Evolutionary conservation across 2,888 invertebrate species (phyloP), one percentile per base, ranked within the genome.

Genomic region (Ornithoptera alexandrae): DNA sequence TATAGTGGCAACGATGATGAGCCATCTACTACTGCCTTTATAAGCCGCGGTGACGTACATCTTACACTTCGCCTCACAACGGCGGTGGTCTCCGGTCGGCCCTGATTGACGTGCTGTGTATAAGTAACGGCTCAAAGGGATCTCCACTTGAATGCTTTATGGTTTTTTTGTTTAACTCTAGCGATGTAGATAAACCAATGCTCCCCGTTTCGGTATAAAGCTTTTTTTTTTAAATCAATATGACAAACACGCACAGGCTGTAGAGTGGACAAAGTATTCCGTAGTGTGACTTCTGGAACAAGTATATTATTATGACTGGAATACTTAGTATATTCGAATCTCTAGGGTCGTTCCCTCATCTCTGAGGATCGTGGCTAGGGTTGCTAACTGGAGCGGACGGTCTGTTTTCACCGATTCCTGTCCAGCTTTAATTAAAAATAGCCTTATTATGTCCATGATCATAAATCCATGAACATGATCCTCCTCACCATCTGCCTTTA

Each of bases 41-140:
- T 18, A n/a, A 53, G 53, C 7, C 53, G 53, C 53, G n/a, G n/a
- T 58, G 68, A 73, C 67, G 68, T 69, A 62, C 66, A 42, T 39
- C 59, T 46, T 2, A 66, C 46, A 24, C 57, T 70, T 68, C 46
- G 58, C 22, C 20, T 20, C n/a, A n/a, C 57, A 17, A 39, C 22
- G 42, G 50, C 39, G 73, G 73, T 73, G 73, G 73, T 73, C 73
- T 63, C 58, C 59, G 70, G 58, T 46, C 63, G 64, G 65, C 50
- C 58, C 53, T 70, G 73, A 73, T 73, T 72, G 68, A 68, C 67
- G 62, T 39, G 65, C 42, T 18, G 46, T 5, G 62, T 62, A 58
- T 62, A 46, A 61, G 67, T 60, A 22, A 15, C 62, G 62, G 58
- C 46, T 68, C 42, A 58, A 12, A 62, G 46, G 15, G 42, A 56